Percentiles rank a stretch among this genome's conserved stretches.
These are phyloP conservation scores for Lithophane semibrunnea DNA, from an alignment of 2,888 invertebrate species.

Conservation along the genomic window DNA sequence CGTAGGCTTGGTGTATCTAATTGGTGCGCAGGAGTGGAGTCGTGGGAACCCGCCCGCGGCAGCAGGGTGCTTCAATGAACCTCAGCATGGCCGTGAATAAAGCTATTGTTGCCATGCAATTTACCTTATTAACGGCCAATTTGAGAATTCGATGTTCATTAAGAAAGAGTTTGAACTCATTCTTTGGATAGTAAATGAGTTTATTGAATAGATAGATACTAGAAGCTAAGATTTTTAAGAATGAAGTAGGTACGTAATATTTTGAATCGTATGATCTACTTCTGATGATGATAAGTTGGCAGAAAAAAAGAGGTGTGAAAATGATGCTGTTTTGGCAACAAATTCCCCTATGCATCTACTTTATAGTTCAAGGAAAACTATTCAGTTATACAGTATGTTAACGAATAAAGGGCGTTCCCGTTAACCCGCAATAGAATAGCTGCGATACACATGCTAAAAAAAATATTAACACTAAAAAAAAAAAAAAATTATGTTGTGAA, in stretches of 20 bases:
- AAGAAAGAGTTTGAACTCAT: slow-evolving; percentile 21
- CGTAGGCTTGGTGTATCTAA: slow-evolving; percentile 73
- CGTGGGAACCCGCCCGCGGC: slow-evolving; percentile 78
- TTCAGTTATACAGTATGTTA: not conserved
- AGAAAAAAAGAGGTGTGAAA: not conserved
- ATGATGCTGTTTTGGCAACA: not conserved
- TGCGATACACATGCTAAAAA: no score
- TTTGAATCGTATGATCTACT: not conserved
- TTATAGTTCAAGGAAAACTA: slow-evolving; percentile 28
- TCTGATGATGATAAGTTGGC: not conserved
- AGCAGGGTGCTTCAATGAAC: slow-evolving; percentile 58
- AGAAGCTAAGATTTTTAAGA: not conserved
- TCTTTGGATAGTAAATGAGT: slow-evolving; percentile 11
- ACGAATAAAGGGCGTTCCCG: no score
- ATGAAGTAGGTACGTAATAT: no score
- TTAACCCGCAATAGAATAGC: no score
- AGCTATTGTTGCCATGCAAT: slow-evolving; percentile 57
- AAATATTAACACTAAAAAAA: no score
- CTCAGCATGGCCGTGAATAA: slow-evolving; percentile 52
- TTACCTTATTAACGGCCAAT: slow-evolving; percentile 48
- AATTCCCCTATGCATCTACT: not conserved
- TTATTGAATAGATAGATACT: not conserved
- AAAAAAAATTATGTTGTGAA: no score
- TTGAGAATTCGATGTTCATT: slow-evolving; percentile 34
- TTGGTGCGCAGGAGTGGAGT: slow-evolving; percentile 70